Evolutionary conservation across 2,797 vertebrate species (phyloP).

Genomic region (Platyrinchus mystaceus): DNA sequence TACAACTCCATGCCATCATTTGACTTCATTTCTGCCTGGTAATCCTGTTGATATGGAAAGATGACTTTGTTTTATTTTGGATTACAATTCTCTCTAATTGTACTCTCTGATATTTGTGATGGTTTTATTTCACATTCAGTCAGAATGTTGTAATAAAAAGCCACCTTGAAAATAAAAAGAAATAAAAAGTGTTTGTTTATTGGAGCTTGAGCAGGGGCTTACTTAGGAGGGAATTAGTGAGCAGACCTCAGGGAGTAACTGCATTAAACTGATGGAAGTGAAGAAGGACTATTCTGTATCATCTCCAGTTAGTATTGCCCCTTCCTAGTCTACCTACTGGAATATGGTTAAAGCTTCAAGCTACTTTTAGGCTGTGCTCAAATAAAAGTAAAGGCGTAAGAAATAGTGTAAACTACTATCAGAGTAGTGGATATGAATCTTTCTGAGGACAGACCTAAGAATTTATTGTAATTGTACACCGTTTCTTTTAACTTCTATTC

Average conservation of each 20-base stretch:
- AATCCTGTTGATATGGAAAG: background rate
- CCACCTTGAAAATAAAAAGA: background rate
- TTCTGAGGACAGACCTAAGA: background rate
- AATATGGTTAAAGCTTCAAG: background rate
- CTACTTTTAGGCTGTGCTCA: background rate
- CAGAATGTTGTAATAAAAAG: conserved; percentile 4
- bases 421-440: background rate
- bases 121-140: conserved; percentile 2
- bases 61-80: background rate
- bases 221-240: background rate
- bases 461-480: background rate
- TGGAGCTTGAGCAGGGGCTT: background rate
- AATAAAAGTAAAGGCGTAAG: background rate
- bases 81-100: background rate
- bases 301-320: background rate
- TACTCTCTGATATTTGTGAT: background rate
- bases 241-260: background rate
- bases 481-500: background rate
- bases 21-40: background rate
- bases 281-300: background rate
- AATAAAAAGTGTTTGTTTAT: background rate
- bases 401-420: background rate
- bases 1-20: background rate
- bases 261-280: background rate
- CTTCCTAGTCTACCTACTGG: background rate